Evolutionary conservation across 1,140 invertebrate species (phyloP).

Genomic region (Hermatobates lingyangjiaoensis): DNA sequence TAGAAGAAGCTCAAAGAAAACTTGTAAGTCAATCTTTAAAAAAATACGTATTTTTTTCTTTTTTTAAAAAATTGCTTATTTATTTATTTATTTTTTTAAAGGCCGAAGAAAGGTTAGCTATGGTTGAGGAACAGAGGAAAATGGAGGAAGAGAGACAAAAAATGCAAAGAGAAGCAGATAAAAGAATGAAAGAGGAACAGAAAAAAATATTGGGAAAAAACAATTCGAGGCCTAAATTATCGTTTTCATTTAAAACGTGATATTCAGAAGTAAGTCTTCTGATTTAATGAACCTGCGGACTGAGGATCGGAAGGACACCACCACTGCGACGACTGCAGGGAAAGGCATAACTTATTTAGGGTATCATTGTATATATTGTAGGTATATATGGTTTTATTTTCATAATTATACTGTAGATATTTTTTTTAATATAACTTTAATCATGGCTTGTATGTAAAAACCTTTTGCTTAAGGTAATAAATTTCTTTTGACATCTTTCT

Average conservation of each 20-base stretch:
- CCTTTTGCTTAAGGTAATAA: too few relatives aligned
- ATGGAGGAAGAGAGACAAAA: constrained; percentile 88
- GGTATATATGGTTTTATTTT: too few relatives aligned
- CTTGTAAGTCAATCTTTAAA: constrained; percentile 42
- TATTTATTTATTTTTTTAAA: constrained; percentile 24
- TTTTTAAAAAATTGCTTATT: constrained; percentile 1
- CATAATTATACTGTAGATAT: too few relatives aligned
- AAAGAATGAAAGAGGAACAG: constrained; percentile 81
- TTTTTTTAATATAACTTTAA: too few relatives aligned
- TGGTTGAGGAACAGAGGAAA: constrained; percentile 89
- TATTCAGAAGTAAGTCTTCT: neutral
- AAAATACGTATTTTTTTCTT: neutral
- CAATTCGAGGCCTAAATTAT: constrained; percentile 86
- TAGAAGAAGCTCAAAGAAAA: constrained; percentile 90
- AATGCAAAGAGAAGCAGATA: constrained; percentile 80
- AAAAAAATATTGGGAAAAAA: constrained; percentile 93
- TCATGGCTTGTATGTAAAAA: too few relatives aligned
- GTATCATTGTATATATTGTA: too few relatives aligned
- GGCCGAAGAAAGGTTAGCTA: constrained; percentile 89
- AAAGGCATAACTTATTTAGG: too few relatives aligned
- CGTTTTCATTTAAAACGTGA: constrained; percentile 65
- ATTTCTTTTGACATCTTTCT: too few relatives aligned
- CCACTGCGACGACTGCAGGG: too few relatives aligned
- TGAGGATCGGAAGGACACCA: too few relatives aligned
- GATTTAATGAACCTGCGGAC: too few relatives aligned